These are phyloP conservation scores for Entelurus aequoreus DNA, from an alignment of 2,113 vertebrate species.

Conservation along the genomic window DNA sequence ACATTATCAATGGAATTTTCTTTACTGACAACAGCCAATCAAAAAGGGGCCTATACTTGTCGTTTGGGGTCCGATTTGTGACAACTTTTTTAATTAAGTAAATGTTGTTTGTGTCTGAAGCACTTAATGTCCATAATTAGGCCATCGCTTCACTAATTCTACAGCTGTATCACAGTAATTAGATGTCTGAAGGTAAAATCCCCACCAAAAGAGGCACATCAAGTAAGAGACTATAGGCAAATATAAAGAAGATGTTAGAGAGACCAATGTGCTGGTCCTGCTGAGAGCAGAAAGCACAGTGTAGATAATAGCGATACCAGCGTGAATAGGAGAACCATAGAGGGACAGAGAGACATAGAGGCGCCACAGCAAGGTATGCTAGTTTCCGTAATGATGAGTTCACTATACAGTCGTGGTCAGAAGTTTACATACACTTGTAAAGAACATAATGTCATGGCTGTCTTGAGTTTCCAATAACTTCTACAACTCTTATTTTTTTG, in stretches of 20 bases:
- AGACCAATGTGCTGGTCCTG: constrained; percentile 46
- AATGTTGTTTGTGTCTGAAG: too few relatives aligned
- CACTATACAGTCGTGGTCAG: too few relatives aligned
- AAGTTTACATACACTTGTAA: too few relatives aligned
- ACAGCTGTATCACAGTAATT: constrained; percentile 7
- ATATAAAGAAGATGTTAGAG: constrained; percentile 26
- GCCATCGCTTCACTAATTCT: background rate
- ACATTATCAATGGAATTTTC: too few relatives aligned
- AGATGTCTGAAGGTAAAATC: constrained; percentile 23
- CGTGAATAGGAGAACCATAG: constrained; percentile 5
- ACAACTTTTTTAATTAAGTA: too few relatives aligned
- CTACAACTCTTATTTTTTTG: too few relatives aligned
- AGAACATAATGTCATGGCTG: too few relatives aligned
- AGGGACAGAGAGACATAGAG: constrained; percentile 5
- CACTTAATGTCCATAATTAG: background rate
- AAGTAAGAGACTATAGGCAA: constrained; percentile 5
- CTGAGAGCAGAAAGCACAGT: constrained; percentile 17
- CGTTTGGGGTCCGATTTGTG: too few relatives aligned
- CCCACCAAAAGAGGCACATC: constrained; percentile 3
- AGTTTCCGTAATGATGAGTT: too few relatives aligned
- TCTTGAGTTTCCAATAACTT: too few relatives aligned
- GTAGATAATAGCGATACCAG: constrained; percentile 1
- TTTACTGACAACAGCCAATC: too few relatives aligned
- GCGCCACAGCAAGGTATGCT: constrained; percentile 11
- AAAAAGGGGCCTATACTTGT: too few relatives aligned